Conservation (phyloP, 1,140 invertebrate species). For the Drosophila tropicalis region DNA sequence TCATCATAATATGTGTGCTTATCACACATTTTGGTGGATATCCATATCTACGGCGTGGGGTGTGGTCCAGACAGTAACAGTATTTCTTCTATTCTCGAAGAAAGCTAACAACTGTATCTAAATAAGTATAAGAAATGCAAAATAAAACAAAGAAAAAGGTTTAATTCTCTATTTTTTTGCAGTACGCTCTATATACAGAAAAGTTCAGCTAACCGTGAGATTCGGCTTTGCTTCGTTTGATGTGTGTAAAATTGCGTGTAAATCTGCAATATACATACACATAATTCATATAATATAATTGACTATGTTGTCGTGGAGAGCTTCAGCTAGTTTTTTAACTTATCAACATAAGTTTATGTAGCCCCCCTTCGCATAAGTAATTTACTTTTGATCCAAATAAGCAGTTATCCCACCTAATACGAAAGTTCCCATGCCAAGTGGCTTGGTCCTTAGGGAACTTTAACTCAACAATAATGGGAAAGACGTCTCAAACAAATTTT, state of each 20-base stretch:
- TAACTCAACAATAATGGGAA: too few relatives aligned
- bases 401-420: conserved; percentile 2
- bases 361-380: neutral
- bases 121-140: neutral
- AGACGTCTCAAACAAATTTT: too few relatives aligned
- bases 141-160: neutral
- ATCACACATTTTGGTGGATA: conserved; percentile 54
- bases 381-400: neutral
- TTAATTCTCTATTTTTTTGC: neutral
- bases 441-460: too few relatives aligned
- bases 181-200: too few relatives aligned
- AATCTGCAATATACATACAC: neutral
- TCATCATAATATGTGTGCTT: conserved; percentile 49
- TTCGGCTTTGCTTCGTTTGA: neutral
- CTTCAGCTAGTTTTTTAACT: neutral
- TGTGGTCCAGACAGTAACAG: conserved; percentile 58
- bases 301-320: neutral
- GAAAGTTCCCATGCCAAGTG: neutral
- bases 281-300: neutral
- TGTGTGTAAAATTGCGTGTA: conserved; percentile 10
- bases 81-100: neutral
- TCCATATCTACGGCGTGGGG: conserved; percentile 57
- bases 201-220: neutral
- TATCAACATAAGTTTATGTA: neutral
- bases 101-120: neutral